Percentiles rank a stretch among this genome's conserved stretches.
Conservation (phyloP, 2,113 vertebrate species). For the Bungarus multicinctus region DNA sequence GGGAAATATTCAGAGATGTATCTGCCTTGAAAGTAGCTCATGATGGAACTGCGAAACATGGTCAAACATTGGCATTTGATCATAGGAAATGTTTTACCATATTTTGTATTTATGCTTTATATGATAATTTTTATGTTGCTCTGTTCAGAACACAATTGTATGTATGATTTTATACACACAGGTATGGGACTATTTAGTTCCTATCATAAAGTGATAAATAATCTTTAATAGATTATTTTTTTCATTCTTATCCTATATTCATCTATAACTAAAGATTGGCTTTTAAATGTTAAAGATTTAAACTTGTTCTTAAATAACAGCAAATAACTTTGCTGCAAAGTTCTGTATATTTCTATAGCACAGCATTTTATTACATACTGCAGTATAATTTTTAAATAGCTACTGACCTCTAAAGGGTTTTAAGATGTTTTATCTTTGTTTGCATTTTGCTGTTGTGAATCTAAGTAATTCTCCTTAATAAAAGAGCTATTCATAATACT, state of each 20-base stretch:
- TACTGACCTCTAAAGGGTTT: not conserved
- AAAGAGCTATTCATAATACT: slow-evolving; percentile 15
- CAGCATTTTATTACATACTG: not conserved
- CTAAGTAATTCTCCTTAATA: slow-evolving; percentile 19
- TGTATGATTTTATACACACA: not conserved
- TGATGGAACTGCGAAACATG: too few relatives aligned
- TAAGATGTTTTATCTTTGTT: not conserved
- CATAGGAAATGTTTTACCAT: not conserved
- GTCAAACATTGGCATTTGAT: too few relatives aligned
- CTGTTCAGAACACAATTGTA: not conserved
- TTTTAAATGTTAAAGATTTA: not conserved
- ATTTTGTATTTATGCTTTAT: not conserved
- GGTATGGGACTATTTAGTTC: not conserved
- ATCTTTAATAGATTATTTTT: not conserved
- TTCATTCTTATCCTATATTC: slow-evolving; percentile 5
- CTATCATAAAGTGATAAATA: not conserved
- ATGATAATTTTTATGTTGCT: not conserved
- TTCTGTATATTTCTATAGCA: not conserved
- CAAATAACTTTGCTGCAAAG: not conserved
- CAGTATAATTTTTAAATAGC: not conserved
- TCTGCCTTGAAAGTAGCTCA: too few relatives aligned
- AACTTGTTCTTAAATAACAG: not conserved
- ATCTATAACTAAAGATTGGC: not conserved
- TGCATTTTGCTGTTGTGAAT: slow-evolving; percentile 10
- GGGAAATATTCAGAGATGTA: too few relatives aligned